Evolutionary conservation across 2,797 vertebrate genomes (phyloP).

Genomic region (Pseudomugil tenellus): DNA sequence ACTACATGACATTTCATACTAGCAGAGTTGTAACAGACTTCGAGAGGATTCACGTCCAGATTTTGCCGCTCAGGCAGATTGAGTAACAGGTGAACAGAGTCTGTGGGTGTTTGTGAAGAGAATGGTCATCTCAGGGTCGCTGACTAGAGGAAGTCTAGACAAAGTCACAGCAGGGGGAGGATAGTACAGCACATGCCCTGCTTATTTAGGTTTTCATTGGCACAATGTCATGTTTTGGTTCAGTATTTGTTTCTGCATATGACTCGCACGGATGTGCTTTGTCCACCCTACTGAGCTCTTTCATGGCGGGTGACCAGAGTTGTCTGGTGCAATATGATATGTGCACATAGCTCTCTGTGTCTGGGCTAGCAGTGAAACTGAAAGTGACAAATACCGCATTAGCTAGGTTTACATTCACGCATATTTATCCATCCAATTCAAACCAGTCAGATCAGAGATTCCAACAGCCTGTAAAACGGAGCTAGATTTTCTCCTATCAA

Average conservation of each 20-base stretch:
- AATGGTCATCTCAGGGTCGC: constrained; percentile 22
- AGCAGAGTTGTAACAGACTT: constrained; percentile 15
- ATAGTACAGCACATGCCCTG: neutral
- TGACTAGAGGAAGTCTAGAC: constrained; percentile 20
- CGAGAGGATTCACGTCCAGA: constrained; percentile 20
- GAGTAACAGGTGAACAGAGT: constrained; percentile 49
- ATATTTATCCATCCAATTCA: too few relatives aligned
- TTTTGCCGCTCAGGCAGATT: constrained; percentile 38
- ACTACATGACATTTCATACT: constrained; percentile 22
- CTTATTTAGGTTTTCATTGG: constrained; percentile 5
- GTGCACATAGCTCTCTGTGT: neutral
- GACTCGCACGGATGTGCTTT: neutral
- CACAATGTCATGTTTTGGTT: neutral
- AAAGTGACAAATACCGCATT: constrained; percentile 1
- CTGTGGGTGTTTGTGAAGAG: constrained; percentile 39
- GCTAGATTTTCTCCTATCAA: too few relatives aligned
- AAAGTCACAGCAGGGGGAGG: neutral
- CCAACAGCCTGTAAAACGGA: too few relatives aligned
- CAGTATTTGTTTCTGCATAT: neutral
- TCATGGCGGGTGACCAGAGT: constrained; percentile 8
- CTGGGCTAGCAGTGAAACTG: neutral
- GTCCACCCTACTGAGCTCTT: neutral
- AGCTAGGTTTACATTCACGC: too few relatives aligned
- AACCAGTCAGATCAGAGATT: too few relatives aligned
- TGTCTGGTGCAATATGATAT: neutral